Evolutionary conservation across 1,140 invertebrate species (phyloP).

Genomic region (Rhopalosiphum maidis): DNA sequence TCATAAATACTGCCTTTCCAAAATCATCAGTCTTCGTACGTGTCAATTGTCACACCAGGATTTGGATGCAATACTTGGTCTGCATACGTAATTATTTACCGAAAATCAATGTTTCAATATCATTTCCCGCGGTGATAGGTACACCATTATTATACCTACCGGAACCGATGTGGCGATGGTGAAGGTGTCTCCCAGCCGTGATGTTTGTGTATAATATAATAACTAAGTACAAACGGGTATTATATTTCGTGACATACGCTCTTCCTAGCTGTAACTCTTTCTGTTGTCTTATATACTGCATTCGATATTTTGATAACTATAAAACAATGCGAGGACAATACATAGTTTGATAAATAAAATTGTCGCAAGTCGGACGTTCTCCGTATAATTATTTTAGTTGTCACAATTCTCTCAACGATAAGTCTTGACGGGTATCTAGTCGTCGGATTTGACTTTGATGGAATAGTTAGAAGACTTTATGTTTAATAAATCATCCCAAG

Average conservation of each 20-base stretch:
- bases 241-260: background rate
- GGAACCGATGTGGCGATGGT: background rate
- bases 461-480: background rate
- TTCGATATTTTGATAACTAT: background rate
- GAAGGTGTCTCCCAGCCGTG: too few species aligned
- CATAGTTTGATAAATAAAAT: background rate
- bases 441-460: background rate
- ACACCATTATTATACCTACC: background rate
- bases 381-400: background rate
- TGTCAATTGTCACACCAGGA: background rate
- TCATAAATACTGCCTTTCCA: background rate
- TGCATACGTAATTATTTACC: background rate
- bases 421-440: background rate
- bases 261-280: background rate
- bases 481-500: background rate
- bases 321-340: background rate
- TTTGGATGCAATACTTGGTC: background rate
- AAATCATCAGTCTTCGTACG: background rate
- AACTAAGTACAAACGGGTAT: background rate
- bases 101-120: constrained; percentile 9
- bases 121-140: background rate
- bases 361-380: background rate
- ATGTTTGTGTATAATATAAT: background rate
- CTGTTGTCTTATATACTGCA: background rate
- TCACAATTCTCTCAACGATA: background rate